These are phyloP conservation scores for Frieseomelitta varia DNA, from an alignment of 1,140 invertebrate genomes.

Conservation along the genomic window DNA sequence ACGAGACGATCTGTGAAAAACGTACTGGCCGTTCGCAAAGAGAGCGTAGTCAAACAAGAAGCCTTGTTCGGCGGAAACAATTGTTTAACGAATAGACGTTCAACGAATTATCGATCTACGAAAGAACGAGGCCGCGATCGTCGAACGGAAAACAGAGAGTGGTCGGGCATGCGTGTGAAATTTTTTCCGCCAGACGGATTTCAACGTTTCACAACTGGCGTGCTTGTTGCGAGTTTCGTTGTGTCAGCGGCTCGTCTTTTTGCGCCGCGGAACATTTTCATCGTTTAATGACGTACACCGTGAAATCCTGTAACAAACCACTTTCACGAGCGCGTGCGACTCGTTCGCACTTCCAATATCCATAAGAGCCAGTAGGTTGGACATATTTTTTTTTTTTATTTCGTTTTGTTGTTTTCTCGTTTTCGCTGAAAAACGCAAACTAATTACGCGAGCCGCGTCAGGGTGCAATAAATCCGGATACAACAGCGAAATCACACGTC, in stretches of 20 bases:
- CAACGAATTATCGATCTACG: slow-evolving; percentile 3
- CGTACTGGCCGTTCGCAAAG: background rate
- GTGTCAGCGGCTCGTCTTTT: slow-evolving; percentile 21
- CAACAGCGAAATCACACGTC: background rate
- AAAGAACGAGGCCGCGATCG: background rate
- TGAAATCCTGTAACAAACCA: slow-evolving; percentile 20
- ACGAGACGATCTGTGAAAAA: background rate
- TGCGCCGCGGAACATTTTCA: slow-evolving; percentile 18
- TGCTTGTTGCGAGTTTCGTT: background rate
- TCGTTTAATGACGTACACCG: slow-evolving; percentile 31
- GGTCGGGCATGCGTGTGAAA: background rate
- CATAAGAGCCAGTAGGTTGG: background rate
- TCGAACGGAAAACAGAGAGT: background rate
- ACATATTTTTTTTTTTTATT: too few relatives aligned
- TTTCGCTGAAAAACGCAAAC: background rate
- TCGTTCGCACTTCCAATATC: slow-evolving; percentile 18
- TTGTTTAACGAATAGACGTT: slow-evolving; percentile 28
- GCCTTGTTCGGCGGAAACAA: background rate
- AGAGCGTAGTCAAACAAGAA: background rate
- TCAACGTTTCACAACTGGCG: background rate
- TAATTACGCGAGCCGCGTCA: background rate
- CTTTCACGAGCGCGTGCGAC: background rate
- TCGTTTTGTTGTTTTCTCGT: background rate
- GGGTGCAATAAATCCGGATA: background rate
- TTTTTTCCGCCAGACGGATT: slow-evolving; percentile 5